Evolutionary conservation across 2,113 vertebrate species (phyloP), one percentile per base, ranked within the genome.

Genomic region (Anas platyrhynchos): DNA sequence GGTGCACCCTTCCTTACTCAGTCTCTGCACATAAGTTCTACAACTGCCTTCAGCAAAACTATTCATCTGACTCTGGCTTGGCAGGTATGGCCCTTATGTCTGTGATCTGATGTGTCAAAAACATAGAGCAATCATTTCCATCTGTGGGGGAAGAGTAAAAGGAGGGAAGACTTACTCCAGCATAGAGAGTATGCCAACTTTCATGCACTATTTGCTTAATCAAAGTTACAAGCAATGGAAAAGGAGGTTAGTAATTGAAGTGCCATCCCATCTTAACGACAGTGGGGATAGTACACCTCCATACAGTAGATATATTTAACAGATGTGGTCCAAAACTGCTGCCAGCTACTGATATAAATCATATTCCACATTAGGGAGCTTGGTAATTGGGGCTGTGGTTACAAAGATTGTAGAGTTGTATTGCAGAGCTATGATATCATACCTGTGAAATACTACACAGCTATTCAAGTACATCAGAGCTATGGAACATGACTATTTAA

Each of bases 241-340:
- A 84, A 94, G 41, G 20, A 75, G 26, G 43, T 80, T 43, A 71
- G 66, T 54, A 74, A 77, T 20, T 48, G 34, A 86, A 72, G 32
- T 44, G 68, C 44, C 58, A 68, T 58, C 52, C 61, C 41, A 3
- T 50, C 75, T 44, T n/a, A 86, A 72, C 0, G 5, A n/a, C 34
- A 78, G 36, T 5, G 16, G 23, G 62, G 76, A 61, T 1, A 75
- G 56, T 52, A 78, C 66, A 88, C 29, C 61, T 68, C 65, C 27
- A 65, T 18, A 50, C 0, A 88, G 32, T 13, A 63, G 6, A 68
- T 6, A 32, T 25, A 76, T 62, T 72, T 92, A 92, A 88, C 80
- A 93, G 73, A 90, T 66, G 88, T 41, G 61, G 52, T 68, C 56
- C 73, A 81, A 83, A 86, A 29, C 54, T 78, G 55, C 80, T 84